These are phyloP conservation scores for Tribolium freemani DNA, from an alignment of 2,888 invertebrate genomes.

Conservation along the genomic window DNA sequence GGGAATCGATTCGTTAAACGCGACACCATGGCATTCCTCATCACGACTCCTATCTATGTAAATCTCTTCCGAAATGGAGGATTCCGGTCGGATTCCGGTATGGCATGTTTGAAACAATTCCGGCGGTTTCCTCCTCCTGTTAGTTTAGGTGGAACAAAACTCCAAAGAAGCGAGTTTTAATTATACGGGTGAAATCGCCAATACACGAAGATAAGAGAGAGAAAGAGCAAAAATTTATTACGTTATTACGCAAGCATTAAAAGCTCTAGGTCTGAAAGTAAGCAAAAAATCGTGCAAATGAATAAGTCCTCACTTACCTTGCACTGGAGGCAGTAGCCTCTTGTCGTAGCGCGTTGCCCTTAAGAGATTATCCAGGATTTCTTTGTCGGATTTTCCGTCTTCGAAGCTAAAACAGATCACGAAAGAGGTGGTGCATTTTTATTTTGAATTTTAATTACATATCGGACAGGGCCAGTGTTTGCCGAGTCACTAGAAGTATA, in stretches of 20 bases:
- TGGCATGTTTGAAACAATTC: conserved; percentile 3
- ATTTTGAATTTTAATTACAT: conserved; percentile 57
- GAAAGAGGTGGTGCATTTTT: background rate
- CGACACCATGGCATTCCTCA: background rate
- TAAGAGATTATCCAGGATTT: conserved; percentile 91
- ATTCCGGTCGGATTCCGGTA: conserved; percentile 5
- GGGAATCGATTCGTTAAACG: conserved; percentile 1
- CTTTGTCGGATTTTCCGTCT: conserved; percentile 93
- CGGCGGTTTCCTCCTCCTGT: background rate
- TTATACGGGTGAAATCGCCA: background rate
- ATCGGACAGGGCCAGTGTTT: conserved; percentile 64
- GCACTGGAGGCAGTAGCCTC: conserved; percentile 90
- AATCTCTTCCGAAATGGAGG: conserved; percentile 14
- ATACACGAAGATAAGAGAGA: conserved; percentile 15
- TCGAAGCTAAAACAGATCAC: conserved; percentile 80
- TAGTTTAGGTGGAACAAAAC: background rate
- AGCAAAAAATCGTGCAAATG: conserved; percentile 19
- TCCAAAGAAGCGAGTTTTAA: conserved; percentile 5
- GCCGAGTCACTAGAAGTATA: conserved; percentile 73
- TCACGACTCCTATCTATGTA: conserved; percentile 9
- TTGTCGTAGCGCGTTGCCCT: conserved; percentile 92
- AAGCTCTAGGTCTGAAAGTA: conserved; percentile 6
- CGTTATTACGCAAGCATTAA: conserved; percentile 14
- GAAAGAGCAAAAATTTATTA: conserved; percentile 6
- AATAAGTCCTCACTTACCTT: conserved; percentile 73